Evolutionary conservation across 2,797 vertebrate species (phyloP).

Genomic region (Labeo calbasu): DNA sequence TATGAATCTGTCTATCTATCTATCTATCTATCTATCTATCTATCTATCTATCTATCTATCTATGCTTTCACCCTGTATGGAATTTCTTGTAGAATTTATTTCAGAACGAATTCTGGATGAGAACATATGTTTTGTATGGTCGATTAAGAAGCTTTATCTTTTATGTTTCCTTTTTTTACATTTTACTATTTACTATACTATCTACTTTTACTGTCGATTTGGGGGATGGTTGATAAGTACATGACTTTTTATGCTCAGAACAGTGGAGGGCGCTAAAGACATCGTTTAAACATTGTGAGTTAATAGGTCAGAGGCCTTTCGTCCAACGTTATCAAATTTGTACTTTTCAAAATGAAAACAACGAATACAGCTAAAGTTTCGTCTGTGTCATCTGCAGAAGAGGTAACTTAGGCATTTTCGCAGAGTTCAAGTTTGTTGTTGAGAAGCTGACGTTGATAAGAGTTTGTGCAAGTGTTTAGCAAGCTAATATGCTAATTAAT

Average conservation of each 20-base stretch:
- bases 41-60: too few species aligned
- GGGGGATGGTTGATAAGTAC: neutral
- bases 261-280: conserved; percentile 31
- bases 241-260: neutral
- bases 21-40: neutral
- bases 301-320: neutral
- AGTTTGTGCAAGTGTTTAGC: neutral
- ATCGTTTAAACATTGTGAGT: neutral
- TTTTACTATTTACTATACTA: neutral
- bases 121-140: neutral
- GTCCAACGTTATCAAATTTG: neutral
- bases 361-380: neutral
- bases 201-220: neutral
- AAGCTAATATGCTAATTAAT: conserved; percentile 21
- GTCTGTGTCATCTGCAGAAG: neutral
- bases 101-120: neutral
- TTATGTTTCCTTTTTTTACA: neutral
- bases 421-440: neutral
- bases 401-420: conserved; percentile 37
- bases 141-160: neutral
- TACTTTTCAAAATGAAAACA: conserved; percentile 42
- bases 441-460: neutral
- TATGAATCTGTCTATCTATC: too few species aligned
- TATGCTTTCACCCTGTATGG: neutral
- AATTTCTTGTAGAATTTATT: neutral